These are phyloP conservation scores for Pyxicephalus adspersus DNA, from an alignment of 2,113 vertebrate genomes.

Conservation along the genomic window DNA sequence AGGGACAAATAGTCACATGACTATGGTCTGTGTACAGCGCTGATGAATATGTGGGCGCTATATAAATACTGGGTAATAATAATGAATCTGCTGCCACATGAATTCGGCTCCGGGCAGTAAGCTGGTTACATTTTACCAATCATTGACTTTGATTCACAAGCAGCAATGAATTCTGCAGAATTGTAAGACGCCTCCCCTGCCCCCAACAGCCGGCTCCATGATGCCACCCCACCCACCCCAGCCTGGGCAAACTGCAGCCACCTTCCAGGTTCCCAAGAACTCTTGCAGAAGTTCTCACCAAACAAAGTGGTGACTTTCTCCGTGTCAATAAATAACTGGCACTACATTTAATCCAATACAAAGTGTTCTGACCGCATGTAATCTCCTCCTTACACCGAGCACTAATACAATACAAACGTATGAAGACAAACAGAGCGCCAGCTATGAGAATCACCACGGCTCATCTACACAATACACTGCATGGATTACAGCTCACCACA, in stretches of 20 bases:
- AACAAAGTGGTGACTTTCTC: slow-evolving; percentile 32
- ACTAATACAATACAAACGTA: slow-evolving; percentile 6
- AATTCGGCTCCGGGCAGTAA: too few species aligned
- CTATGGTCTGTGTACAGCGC: too few species aligned
- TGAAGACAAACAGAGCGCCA: slow-evolving; percentile 11
- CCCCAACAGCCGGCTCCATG: not conserved
- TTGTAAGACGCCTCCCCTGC: too few species aligned
- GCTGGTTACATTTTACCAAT: too few species aligned
- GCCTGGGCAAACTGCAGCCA: not conserved
- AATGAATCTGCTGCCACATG: too few species aligned
- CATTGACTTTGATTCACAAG: too few species aligned
- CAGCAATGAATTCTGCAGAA: not conserved
- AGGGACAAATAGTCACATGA: too few species aligned
- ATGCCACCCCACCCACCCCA: not conserved
- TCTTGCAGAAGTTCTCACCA: slow-evolving; percentile 41
- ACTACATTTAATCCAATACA: slow-evolving; percentile 22
- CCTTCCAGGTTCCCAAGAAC: slow-evolving; percentile 37
- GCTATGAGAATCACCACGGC: slow-evolving; percentile 5
- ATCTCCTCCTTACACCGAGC: slow-evolving; percentile 14
- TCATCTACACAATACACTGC: not conserved
- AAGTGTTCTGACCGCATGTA: slow-evolving; percentile 43
- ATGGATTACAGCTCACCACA: not conserved
- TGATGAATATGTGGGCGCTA: too few species aligned
- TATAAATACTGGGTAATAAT: too few species aligned
- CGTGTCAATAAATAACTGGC: slow-evolving; percentile 43